Percentiles rank a stretch among this genome's conserved stretches.
phyloP scores from a whole-genome alignment of 1,140 invertebrate species.

The Drosophila bipectinata region DNA sequence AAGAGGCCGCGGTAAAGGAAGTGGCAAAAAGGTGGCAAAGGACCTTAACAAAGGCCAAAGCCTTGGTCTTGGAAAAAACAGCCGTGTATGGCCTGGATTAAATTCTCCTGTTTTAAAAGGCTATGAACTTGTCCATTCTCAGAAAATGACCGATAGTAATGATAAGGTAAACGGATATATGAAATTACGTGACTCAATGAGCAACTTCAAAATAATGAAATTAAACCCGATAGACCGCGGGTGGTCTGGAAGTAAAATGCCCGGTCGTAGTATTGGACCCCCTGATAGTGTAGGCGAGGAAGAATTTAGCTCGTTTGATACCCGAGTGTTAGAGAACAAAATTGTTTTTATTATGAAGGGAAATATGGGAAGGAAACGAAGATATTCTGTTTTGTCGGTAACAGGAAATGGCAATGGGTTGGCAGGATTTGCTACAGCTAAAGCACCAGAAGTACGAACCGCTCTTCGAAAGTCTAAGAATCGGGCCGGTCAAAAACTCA shows the following conservation, averaged over 20 bases:
- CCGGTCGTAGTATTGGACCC: slow-evolving; percentile 93
- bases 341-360: slow-evolving; percentile 93
- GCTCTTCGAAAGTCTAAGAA: slow-evolving; percentile 92
- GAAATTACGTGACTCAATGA: slow-evolving; percentile 90
- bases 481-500: slow-evolving; percentile 93
- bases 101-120: slow-evolving; percentile 92
- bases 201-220: slow-evolving; percentile 86
- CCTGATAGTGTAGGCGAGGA: slow-evolving; percentile 94
- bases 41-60: slow-evolving; percentile 96
- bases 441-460: slow-evolving; percentile 87
- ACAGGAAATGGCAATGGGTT: slow-evolving; percentile 96
- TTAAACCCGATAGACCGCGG: slow-evolving; percentile 93
- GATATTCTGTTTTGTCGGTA: slow-evolving; percentile 85
- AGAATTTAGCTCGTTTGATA: slow-evolving; percentile 94
- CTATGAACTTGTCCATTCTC: slow-evolving; percentile 89
- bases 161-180: slow-evolving; percentile 89
- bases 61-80: slow-evolving; percentile 93
- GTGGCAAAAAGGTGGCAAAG: slow-evolving; percentile 89
- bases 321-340: slow-evolving; percentile 93
- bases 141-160: slow-evolving; percentile 89
- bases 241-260: slow-evolving; percentile 92
- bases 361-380: slow-evolving; percentile 89
- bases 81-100: slow-evolving; percentile 96
- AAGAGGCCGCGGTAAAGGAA: slow-evolving; percentile 95
- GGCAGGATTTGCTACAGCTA: slow-evolving; percentile 91